Evolutionary conservation across 2,113 vertebrate species (phyloP).

Genomic region (Nycticryphes semicollaris): DNA sequence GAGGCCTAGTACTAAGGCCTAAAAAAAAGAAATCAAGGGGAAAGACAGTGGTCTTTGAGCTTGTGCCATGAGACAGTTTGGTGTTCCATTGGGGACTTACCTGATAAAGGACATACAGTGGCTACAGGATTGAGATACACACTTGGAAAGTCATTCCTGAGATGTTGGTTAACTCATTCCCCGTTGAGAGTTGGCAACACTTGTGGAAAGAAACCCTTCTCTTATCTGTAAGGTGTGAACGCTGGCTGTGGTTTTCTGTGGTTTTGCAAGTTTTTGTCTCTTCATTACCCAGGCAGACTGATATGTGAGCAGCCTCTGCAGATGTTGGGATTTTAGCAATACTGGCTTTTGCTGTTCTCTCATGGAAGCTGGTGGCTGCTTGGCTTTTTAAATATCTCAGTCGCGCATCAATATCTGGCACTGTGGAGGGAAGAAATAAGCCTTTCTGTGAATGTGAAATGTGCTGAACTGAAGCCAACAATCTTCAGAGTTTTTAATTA

Average conservation of each 20-base stretch:
- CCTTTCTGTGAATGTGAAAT: conserved; percentile 32
- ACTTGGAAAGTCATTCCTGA: neutral
- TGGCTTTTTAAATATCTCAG: neutral
- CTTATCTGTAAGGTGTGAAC: neutral
- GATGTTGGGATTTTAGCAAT: neutral
- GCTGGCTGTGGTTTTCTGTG: neutral
- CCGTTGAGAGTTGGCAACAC: neutral
- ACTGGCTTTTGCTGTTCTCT: neutral
- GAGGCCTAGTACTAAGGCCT: neutral
- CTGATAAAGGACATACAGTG: neutral
- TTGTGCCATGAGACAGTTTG: neutral
- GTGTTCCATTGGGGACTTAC: neutral
- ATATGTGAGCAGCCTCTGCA: neutral
- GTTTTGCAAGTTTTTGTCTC: neutral
- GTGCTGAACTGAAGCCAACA: conserved; percentile 42
- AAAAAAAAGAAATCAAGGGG: neutral
- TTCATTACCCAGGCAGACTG: neutral
- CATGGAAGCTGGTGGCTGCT: neutral
- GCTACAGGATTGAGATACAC: neutral
- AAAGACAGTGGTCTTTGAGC: neutral
- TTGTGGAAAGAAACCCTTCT: neutral
- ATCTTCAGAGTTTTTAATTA: conserved; percentile 55
- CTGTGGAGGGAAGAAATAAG: neutral
- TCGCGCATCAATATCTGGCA: neutral
- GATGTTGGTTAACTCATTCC: neutral